These are phyloP conservation scores for Dendroctonus ponderosae DNA, from an alignment of 1,140 invertebrate genomes.

Conservation along the genomic window DNA sequence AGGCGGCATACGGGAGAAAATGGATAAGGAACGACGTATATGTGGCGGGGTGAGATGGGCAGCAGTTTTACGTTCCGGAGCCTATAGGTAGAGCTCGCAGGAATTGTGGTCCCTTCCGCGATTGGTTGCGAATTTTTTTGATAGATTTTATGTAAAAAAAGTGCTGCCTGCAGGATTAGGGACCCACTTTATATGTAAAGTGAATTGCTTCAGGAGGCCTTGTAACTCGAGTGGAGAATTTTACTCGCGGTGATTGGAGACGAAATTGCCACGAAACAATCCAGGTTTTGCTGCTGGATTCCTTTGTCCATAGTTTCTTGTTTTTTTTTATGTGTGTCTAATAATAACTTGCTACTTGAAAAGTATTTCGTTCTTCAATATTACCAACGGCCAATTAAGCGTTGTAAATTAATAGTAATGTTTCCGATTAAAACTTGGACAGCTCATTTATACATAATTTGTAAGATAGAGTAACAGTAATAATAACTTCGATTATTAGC, in stretches of 20 bases:
- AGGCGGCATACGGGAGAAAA: slow-evolving; percentile 16
- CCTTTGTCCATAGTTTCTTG: no score
- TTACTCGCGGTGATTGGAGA: slow-evolving; percentile 6
- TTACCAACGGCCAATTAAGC: no score
- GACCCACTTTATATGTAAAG: slow-evolving; percentile 22
- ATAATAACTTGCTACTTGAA: no score
- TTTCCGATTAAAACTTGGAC: no score
- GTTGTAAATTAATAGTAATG: no score
- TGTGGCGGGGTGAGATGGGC: slow-evolving; percentile 4
- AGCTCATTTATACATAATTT: no score
- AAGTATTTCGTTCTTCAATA: no score
- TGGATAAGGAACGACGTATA: slow-evolving; percentile 25
- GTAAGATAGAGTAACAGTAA: no score
- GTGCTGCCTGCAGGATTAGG: slow-evolving; percentile 14
- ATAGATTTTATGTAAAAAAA: slow-evolving; percentile 30
- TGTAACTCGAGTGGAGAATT: slow-evolving; percentile 7
- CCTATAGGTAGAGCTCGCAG: slow-evolving; percentile 22
- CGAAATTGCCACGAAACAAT: background rate
- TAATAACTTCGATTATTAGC: no score
- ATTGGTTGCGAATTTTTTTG: slow-evolving; percentile 29
- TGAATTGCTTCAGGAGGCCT: slow-evolving; percentile 15
- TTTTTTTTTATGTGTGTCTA: no score
- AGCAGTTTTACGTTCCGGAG: slow-evolving; percentile 13
- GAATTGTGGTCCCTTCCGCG: slow-evolving; percentile 18
- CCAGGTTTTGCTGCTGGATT: no score